A percentile compares a stretch with the other conserved stretches of the same genome.
phyloP scores from a whole-genome alignment of 2,113 vertebrate genomes.

The Connochaetes taurinus region DNA sequence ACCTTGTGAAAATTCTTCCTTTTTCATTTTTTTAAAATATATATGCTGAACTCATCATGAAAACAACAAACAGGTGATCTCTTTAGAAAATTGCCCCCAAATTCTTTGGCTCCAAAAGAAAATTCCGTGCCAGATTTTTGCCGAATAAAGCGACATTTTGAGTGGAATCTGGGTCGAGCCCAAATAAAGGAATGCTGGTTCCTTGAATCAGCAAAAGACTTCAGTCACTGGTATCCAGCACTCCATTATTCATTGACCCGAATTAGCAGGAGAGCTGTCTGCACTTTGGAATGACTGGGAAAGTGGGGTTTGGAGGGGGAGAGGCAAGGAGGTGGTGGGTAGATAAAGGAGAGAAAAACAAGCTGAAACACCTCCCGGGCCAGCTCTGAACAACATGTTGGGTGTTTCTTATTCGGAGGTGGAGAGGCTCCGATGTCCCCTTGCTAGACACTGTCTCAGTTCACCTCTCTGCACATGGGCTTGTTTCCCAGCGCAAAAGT shows the following conservation, averaged over 20 bases:
- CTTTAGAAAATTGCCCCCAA: not conserved
- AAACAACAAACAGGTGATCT: not conserved
- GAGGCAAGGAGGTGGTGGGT: not conserved
- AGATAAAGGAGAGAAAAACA: not conserved
- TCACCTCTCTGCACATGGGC: not conserved
- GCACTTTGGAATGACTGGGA: not conserved
- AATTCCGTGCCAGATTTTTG: not conserved
- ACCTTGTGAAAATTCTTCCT: not conserved
- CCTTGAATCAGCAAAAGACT: not conserved
- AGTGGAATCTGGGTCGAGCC: not conserved
- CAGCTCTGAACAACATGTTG: not conserved
- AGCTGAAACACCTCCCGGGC: not conserved
- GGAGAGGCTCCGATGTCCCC: not conserved
- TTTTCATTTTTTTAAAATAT: not conserved
- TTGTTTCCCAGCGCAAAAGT: not conserved
- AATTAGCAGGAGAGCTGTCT: not conserved
- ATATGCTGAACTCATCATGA: not conserved
- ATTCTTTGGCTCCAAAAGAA: slow-evolving; percentile 29
- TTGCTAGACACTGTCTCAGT: not conserved
- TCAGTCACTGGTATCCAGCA: not conserved
- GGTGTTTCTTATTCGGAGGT: not conserved
- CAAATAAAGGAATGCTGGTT: not conserved
- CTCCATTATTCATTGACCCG: not conserved
- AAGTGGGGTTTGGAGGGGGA: not conserved
- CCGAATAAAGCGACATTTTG: not conserved